Base-by-base conservation (phyloP, 1,140 invertebrate genomes). In the Dinothrombium tinctorium region DNA sequence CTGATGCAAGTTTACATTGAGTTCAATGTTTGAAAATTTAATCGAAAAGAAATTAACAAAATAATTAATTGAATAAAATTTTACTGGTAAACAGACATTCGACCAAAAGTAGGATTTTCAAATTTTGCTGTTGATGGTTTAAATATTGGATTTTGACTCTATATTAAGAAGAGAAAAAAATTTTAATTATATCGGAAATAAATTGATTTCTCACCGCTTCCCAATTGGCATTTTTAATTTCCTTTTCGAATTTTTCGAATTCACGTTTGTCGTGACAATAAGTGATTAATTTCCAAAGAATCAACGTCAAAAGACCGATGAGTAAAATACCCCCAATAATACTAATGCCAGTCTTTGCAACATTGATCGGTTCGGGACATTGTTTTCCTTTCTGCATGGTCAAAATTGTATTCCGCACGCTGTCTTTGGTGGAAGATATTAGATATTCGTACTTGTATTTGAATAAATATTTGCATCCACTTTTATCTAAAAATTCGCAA, bases 131-230 rank as follows among this genome's bases (percentile, higher is more conserved):
- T 96, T 12, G 89, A 87, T 68, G 89, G 83, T 58, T 83, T 89
- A 64, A 90, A 98, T 51, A 96, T 84, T 39, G 92, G 90, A 72
- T 98, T 98, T 59, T 95, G 86, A 45, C 82, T 82, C 79, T 89
- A 60, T 25, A 11, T 11, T 21, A 21, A 5, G 3, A 36, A 21
- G n/a, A 12, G 15, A 37, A 25, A 25, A 26, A 38, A 23, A n/a
- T 14, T 5, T 15, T 3, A 38, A 38, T 38, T 26, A 25, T n/a
- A 15, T 3, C 44, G 63, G 63, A 58, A 50, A 50, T 45, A 17
- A 42, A 8, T 6, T 2, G 8, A n/a, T 11, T 15, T 0, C 43
- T n/a, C 42, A 25, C 1, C 15, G 2, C 5, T 4, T 8, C 22
- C 17, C 2, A 33, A 23, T n/a, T 28, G 43, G 17, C 21, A 14